A percentile compares a stretch with the other conserved stretches of the same genome.
These are phyloP conservation scores for Papio anubis DNA, from an alignment of 2,113 vertebrate species.

Conservation along the genomic window DNA sequence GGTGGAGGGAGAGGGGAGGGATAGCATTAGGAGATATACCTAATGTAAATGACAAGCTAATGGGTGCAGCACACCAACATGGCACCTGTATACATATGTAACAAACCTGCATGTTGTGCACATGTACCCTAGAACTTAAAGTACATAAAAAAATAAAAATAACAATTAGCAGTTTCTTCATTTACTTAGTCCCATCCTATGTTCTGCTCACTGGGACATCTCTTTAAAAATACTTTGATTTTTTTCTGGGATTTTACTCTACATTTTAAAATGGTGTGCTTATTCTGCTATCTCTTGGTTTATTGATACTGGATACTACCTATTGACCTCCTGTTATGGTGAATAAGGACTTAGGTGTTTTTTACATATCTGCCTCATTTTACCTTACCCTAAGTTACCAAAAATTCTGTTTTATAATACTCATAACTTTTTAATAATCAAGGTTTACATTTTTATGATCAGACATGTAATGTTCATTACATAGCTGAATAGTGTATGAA, in stretches of 20 bases:
- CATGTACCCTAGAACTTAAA: too few species aligned
- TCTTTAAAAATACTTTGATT: constrained; percentile 10
- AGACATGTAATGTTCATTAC: not conserved
- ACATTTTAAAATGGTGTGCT: not conserved
- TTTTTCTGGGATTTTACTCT: not conserved
- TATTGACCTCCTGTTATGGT: not conserved
- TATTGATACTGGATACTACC: not conserved
- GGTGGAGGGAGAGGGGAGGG: too few species aligned
- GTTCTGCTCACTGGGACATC: not conserved
- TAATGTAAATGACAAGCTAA: too few species aligned
- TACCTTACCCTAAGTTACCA: not conserved
- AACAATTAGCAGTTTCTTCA: not conserved
- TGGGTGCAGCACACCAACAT: too few species aligned
- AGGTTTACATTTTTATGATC: not conserved
- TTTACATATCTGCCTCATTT: not conserved
- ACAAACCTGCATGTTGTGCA: too few species aligned
- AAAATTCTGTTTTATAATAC: not conserved
- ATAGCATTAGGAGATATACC: too few species aligned
- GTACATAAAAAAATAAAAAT: not conserved
- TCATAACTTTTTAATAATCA: not conserved
- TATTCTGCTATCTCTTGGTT: not conserved
- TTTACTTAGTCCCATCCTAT: not conserved
- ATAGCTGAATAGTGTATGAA: not conserved
- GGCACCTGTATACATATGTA: too few species aligned
- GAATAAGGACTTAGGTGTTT: not conserved